Percentiles rank a stretch among this genome's conserved stretches.
Evolutionary conservation across 2,888 invertebrate species (phyloP).

Genomic region (Cylloceria caligata): DNA sequence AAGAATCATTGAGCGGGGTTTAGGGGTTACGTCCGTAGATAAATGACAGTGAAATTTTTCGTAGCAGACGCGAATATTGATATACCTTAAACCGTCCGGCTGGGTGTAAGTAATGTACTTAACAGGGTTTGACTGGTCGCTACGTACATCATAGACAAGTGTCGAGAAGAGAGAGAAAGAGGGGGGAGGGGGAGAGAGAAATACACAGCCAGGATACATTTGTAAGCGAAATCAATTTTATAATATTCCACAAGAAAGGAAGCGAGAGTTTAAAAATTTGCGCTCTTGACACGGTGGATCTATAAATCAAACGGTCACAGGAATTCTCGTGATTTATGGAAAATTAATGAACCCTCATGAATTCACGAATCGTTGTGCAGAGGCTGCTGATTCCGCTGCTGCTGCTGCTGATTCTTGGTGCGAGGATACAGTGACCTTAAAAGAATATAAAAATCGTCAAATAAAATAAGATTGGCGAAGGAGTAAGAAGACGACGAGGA

Average conservation of each 20-base stretch:
- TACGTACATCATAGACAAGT: slow-evolving; percentile 32
- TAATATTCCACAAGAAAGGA: slow-evolving; percentile 34
- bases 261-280: slow-evolving; percentile 45
- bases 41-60: slow-evolving; percentile 21
- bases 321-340: slow-evolving; percentile 68
- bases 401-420: slow-evolving; percentile 25
- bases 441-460: slow-evolving; percentile 63
- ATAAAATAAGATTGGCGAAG: slow-evolving; percentile 51
- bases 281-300: slow-evolving; percentile 60
- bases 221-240: slow-evolving; percentile 60
- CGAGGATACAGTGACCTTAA: slow-evolving; percentile 51
- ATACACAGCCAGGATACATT: slow-evolving; percentile 55
- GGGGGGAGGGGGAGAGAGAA: background rate
- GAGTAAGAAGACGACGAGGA: slow-evolving; percentile 33
- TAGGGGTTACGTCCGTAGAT: slow-evolving; percentile 8
- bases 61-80: background rate
- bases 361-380: slow-evolving; percentile 55
- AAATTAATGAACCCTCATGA: slow-evolving; percentile 68
- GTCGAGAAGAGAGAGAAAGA: slow-evolving; percentile 6
- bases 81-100: slow-evolving; percentile 22
- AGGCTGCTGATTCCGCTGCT: slow-evolving; percentile 43
- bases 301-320: slow-evolving; percentile 63
- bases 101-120: slow-evolving; percentile 45
- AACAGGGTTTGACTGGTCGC: slow-evolving; percentile 33
- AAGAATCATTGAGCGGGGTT: background rate